Evolutionary conservation across 2,113 vertebrate genomes (phyloP).

Genomic region (Myodes glareolus): DNA sequence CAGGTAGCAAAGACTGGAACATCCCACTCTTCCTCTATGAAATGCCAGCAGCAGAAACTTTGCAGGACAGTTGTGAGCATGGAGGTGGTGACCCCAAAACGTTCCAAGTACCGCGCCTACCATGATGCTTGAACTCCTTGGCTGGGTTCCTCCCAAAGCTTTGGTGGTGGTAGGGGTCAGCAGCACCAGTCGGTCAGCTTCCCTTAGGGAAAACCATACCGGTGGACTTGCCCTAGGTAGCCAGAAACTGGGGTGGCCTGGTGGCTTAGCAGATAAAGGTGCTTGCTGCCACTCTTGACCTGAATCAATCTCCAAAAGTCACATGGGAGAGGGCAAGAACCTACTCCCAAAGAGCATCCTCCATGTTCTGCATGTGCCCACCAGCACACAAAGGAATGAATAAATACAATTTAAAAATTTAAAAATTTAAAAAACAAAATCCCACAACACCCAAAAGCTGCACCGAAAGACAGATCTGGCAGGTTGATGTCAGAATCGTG

Average conservation of each 20-base stretch:
- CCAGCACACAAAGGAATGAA: not conserved
- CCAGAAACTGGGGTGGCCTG: not conserved
- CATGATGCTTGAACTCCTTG: not conserved
- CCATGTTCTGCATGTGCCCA: not conserved
- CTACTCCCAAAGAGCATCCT: not conserved
- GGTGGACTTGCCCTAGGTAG: not conserved
- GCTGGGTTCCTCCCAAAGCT: not conserved
- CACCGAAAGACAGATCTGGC: not conserved
- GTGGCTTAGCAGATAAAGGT: not conserved
- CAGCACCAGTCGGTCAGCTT: not conserved
- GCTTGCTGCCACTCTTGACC: not conserved
- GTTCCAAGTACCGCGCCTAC: not conserved
- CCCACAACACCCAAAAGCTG: not conserved
- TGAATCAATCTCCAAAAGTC: not conserved
- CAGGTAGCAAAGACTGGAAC: not conserved
- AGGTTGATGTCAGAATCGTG: not conserved
- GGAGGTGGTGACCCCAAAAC: not conserved
- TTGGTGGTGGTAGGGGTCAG: not conserved
- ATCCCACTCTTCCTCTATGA: not conserved
- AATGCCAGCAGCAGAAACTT: not conserved
- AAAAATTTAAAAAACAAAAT: not conserved
- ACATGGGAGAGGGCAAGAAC: no score
- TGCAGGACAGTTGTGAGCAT: not conserved
- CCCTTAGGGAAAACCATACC: not conserved
- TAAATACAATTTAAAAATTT: no score